Conservation (phyloP, 2,888 invertebrate genomes). For the Apotomis betuletana region DNA sequence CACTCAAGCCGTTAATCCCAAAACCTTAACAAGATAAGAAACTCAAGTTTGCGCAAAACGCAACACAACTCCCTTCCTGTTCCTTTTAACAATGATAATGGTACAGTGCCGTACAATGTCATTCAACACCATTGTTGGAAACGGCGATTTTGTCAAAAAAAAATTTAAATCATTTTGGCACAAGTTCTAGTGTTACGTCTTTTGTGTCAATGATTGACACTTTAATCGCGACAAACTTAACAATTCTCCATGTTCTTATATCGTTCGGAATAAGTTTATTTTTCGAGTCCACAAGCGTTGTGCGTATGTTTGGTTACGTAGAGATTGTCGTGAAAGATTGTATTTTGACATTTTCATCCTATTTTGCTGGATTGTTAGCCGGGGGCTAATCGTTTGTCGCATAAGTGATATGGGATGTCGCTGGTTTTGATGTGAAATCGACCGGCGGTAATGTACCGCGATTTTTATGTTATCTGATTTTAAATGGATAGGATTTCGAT, state of each 20-base stretch:
- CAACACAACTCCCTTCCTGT: conserved; percentile 56
- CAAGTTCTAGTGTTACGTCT: conserved; percentile 77
- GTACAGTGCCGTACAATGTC: conserved; percentile 53
- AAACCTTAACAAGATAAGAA: conserved; percentile 45
- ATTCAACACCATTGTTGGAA: conserved; percentile 54
- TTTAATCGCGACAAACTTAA: conserved; percentile 41
- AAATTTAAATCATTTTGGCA: conserved; percentile 62
- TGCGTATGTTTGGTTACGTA: conserved; percentile 5
- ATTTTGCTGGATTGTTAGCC: conserved; percentile 72
- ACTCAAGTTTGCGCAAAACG: conserved; percentile 53
- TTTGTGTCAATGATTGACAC: conserved; percentile 56
- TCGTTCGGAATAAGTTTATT: neutral
- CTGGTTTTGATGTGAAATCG: conserved; percentile 40
- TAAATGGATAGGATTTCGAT: conserved; percentile 10
- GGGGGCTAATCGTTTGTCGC: conserved; percentile 72
- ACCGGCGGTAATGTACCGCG: conserved; percentile 20
- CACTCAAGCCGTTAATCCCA: conserved; percentile 42
- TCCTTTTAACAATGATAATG: conserved; percentile 50
- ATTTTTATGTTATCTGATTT: conserved; percentile 33
- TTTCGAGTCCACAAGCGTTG: neutral
- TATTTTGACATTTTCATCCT: conserved; percentile 82
- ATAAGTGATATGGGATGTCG: conserved; percentile 53
- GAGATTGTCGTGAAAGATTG: conserved; percentile 74
- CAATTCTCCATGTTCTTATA: neutral
- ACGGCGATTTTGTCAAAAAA: conserved; percentile 57